Conservation (phyloP, 2,797 vertebrate genomes). For the Lophius americanus region DNA sequence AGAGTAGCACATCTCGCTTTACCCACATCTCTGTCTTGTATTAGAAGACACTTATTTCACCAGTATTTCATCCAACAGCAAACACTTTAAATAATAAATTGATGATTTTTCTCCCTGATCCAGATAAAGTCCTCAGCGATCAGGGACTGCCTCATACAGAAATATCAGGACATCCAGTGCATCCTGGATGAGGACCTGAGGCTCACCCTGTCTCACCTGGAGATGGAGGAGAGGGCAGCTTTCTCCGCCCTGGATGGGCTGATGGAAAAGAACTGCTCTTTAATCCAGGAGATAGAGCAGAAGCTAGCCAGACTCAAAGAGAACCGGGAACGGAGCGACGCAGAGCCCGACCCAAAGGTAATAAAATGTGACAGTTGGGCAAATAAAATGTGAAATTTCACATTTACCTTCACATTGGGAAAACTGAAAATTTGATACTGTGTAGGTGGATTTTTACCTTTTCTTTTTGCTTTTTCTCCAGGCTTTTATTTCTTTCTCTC, state of each 20-base stretch:
- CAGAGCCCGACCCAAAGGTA: conserved; percentile 58
- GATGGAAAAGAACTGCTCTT: conserved; percentile 78
- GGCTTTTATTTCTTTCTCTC: conserved; percentile 47
- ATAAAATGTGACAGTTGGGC: background rate
- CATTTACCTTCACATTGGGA: background rate
- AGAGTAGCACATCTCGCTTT: background rate
- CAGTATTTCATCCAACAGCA: background rate
- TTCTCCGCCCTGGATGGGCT: conserved; percentile 71
- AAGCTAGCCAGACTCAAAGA: conserved; percentile 70
- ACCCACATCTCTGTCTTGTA: background rate
- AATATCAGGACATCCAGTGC: conserved; percentile 80
- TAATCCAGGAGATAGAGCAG: conserved; percentile 81
- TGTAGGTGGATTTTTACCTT: background rate
- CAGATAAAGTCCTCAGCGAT: conserved; percentile 78
- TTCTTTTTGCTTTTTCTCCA: conserved; percentile 32
- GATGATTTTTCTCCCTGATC: conserved; percentile 35
- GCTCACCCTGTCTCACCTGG: conserved; percentile 78
- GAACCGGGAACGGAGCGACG: conserved; percentile 45
- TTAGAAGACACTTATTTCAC: too few relatives aligned
- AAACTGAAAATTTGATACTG: background rate
- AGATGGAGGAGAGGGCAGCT: conserved; percentile 80
- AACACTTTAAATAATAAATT: conserved; percentile 6
- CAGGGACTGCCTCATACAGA: conserved; percentile 73
- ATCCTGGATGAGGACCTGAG: conserved; percentile 80
- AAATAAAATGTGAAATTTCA: background rate